Conservation (phyloP, 2,113 vertebrate species). For the Nematolebias whitei region DNA sequence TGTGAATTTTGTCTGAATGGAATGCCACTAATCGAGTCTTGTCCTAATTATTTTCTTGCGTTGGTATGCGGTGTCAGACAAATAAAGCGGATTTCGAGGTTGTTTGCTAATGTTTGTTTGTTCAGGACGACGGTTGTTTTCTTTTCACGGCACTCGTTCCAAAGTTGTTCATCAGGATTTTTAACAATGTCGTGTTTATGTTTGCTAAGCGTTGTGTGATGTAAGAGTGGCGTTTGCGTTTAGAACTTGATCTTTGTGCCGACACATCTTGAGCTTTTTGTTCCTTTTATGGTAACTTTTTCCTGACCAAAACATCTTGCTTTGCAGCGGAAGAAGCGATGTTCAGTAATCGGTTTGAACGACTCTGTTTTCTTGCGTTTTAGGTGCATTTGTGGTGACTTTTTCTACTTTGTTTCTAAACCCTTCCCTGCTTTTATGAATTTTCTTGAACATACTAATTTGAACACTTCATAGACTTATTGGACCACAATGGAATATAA, state of each 20-base stretch:
- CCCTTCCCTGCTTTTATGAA: neutral
- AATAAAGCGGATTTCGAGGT: conserved; percentile 45
- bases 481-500: no score
- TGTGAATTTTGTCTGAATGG: neutral
- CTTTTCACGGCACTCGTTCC: conserved; percentile 29
- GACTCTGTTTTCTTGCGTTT: conserved; percentile 13
- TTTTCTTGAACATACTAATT: conserved; percentile 10
- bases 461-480: neutral
- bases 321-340: conserved; percentile 26
- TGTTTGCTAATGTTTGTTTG: conserved; percentile 68
- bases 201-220: neutral
- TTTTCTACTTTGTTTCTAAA: conserved; percentile 1
- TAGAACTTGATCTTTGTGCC: neutral
- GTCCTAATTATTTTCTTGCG: neutral
- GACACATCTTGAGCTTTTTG: conserved; percentile 17
- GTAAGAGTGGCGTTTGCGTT: neutral
- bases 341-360: conserved; percentile 5
- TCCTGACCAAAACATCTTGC: conserved; percentile 30
- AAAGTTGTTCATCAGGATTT: conserved; percentile 42
- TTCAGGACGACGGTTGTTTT: conserved; percentile 67
- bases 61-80: conserved; percentile 42
- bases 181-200: neutral
- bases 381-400: neutral
- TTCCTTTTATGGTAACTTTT: conserved; percentile 50
- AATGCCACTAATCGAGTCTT: neutral